Conservation (phyloP, 1,140 invertebrate genomes). For the Drosophila nikananu region DNA sequence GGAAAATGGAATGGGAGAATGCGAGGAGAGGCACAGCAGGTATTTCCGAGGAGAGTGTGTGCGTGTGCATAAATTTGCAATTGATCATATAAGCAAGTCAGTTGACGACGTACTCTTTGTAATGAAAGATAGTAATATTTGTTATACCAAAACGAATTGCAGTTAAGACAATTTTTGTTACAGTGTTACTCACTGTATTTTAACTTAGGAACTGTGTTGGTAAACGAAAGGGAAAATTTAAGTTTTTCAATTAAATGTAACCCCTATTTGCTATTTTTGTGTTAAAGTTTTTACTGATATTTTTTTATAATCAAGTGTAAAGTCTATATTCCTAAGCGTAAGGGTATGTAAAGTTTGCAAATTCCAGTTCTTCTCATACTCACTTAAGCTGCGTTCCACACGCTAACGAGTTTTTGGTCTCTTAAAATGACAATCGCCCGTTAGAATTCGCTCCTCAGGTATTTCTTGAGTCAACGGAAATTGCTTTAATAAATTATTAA, state of each 20-base stretch:
- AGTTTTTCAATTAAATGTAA: too few relatives aligned
- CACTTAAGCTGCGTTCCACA: slow-evolving; percentile 15
- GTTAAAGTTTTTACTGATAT: too few relatives aligned
- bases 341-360: not conserved
- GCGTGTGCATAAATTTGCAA: slow-evolving; percentile 52
- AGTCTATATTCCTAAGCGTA: not conserved
- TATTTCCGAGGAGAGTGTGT: not conserved
- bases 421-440: slow-evolving; percentile 62
- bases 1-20: not conserved
- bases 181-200: too few relatives aligned
- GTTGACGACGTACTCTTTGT: slow-evolving; percentile 5
- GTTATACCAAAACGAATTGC: too few relatives aligned
- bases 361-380: slow-evolving; percentile 9
- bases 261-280: too few relatives aligned
- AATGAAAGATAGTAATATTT: too few relatives aligned
- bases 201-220: too few relatives aligned
- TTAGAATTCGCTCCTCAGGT: slow-evolving; percentile 57
- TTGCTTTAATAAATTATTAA: slow-evolving; percentile 81
- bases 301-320: not conserved
- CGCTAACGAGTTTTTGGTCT: slow-evolving; percentile 45
- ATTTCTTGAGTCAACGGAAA: slow-evolving; percentile 58
- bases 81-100: slow-evolving; percentile 11
- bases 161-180: too few relatives aligned
- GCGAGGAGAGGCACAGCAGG: not conserved
- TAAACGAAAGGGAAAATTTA: too few relatives aligned